Evolutionary conservation across 2,797 vertebrate species (phyloP), one percentile per base, ranked within the genome.

Genomic region (Amniataba percoides): DNA sequence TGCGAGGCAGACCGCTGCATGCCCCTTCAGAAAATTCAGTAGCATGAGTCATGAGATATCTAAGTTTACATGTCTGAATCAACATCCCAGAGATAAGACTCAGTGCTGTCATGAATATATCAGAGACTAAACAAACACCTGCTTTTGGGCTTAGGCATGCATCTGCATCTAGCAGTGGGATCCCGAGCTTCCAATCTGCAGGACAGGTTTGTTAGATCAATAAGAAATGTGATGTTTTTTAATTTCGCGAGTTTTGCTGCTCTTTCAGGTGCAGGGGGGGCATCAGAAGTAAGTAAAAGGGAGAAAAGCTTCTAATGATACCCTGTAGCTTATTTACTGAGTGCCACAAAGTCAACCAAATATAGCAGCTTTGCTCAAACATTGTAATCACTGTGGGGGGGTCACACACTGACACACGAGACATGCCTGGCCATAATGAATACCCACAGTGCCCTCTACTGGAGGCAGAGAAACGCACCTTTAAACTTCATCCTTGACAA

Each of bases 381-480:
- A 85, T 67, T 76, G 76, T 89, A 87, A 91, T 90, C 91, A 91
- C 23, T 68, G 57, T 72, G 78, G 25, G 74, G 70, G 72, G 72
- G 71, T 75, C 83, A 73, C 36, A 78, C 56, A 51, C 53, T 78
- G 36, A 74, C 23, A 65, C 68, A 69, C 62, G 52, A 31, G 8
- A 40, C 63, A 79, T 14, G 77, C 18, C 58, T 16, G 51, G 66
- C 74, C 80, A 73, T 21, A 74, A 82, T 86, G 77, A 93, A 94
- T 56, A 87, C 55, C 92, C 92, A 91, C 86, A 95, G 91, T 95
- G 94, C 94, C 94, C 94, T 94, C 95, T 95, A 90, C 90, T 94
- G 95, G 92, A 59, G 16, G 82, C 42, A 82, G 1, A 63, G 14
- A 70, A 66, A 74, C 12, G 21, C 56, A 86, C 58, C 46, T 53